Evolutionary conservation across 2,888 invertebrate genomes (phyloP).

Genomic region (Morinoia aosen): DNA sequence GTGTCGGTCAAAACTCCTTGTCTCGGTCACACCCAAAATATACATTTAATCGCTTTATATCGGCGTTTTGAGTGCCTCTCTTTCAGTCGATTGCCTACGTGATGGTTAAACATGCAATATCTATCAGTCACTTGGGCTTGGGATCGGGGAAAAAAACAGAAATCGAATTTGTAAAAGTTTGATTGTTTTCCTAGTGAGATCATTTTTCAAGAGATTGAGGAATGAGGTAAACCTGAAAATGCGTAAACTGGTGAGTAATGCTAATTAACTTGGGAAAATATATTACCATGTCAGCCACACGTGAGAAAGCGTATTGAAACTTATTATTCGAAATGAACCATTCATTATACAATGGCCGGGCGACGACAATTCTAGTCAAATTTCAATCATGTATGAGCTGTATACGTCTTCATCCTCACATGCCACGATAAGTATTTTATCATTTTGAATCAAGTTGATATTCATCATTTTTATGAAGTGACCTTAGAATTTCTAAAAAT

Average conservation of each 20-base stretch:
- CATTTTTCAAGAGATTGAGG: not conserved
- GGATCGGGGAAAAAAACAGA: too few species aligned
- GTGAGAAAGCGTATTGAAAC: not conserved
- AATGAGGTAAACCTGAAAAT: too few species aligned
- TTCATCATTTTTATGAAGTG: not conserved
- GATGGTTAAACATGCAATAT: not conserved
- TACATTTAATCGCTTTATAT: not conserved
- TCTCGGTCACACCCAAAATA: not conserved
- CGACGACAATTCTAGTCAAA: not conserved
- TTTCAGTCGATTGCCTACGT: not conserved
- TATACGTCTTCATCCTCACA: not conserved
- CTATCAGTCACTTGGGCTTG: not conserved
- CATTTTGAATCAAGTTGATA: not conserved
- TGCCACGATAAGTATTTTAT: not conserved
- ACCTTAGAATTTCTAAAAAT: not conserved
- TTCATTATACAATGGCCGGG: not conserved
- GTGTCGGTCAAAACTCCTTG: not conserved
- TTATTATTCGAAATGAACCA: not conserved
- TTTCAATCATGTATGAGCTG: not conserved
- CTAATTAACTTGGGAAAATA: not conserved
- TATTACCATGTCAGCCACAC: not conserved
- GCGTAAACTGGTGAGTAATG: not conserved
- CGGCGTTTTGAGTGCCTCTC: not conserved
- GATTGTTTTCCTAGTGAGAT: not conserved
- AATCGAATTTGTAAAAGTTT: too few species aligned